These are phyloP conservation scores for Acrobasis repandana DNA, from an alignment of 2,888 invertebrate species.

Conservation along the genomic window DNA sequence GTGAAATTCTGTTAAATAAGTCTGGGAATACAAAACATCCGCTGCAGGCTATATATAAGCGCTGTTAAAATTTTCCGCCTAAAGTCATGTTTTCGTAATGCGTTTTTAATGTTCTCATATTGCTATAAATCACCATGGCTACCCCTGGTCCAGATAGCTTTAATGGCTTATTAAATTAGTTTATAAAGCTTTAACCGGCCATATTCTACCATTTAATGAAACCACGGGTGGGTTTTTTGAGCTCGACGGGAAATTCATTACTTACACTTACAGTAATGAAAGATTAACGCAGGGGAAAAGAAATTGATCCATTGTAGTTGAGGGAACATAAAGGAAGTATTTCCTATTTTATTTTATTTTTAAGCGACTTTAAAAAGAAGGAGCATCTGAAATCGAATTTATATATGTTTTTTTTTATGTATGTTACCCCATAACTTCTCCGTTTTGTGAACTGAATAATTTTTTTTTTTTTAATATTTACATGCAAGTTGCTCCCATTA, in stretches of 20 bases:
- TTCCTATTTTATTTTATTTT: too few species aligned
- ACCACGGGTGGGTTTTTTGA: conserved; percentile 42
- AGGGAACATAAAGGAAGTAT: too few species aligned
- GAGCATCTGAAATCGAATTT: too few species aligned
- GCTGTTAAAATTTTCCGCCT: conserved; percentile 75
- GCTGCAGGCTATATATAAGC: conserved; percentile 61
- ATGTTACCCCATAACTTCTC: too few species aligned
- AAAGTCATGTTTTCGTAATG: conserved; percentile 82
- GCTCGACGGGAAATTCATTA: conserved; percentile 39
- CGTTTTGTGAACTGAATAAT: too few species aligned
- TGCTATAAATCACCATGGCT: conserved; percentile 79
- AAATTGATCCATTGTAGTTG: conserved; percentile 14
- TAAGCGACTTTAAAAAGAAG: too few species aligned
- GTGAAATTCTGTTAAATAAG: conserved; percentile 22
- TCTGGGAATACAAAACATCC: conserved; percentile 56
- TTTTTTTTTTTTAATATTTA: too few species aligned
- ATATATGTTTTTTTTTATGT: too few species aligned
- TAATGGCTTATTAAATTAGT: conserved; percentile 81
- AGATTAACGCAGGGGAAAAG: conserved; percentile 23
- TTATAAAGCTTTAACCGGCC: conserved; percentile 53
- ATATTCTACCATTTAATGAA: conserved; percentile 47
- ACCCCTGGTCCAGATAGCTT: conserved; percentile 80
- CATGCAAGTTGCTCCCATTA: too few species aligned
- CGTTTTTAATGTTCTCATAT: conserved; percentile 83
- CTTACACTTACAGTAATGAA: conserved; percentile 30